Base-by-base conservation (phyloP, 1,140 invertebrate species). In the Anastrepha ludens region DNA sequence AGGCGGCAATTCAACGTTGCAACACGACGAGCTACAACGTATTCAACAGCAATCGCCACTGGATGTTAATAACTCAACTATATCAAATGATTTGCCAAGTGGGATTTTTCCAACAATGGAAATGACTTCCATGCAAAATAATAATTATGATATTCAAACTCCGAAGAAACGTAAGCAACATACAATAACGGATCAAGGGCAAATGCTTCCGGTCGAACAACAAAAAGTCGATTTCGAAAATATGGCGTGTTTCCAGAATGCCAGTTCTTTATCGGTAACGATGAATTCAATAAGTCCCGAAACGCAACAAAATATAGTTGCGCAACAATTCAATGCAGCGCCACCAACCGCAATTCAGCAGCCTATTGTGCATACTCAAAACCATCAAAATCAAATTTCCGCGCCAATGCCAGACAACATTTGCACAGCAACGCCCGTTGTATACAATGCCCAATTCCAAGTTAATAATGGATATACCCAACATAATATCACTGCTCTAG, bases 1-100 rank as follows among this genome's bases (percentile, higher is more conserved):
- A 65, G 89, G 88, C 29, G 0, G 41, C 88, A 88, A 78, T 20
- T 87, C 85, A 88, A 89, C 87, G 87, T 88, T 86, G 6, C 59
- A 55, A 67, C 58, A 47, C 8, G 86, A 87, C 17, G 50, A 74
- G 11, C 88, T 89, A 60, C 88, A 90, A 47, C 86, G 58, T 7
- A 4, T 64, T 59, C 87, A 89, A 11, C 70, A 87, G 7, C 59
- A 81, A 67, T 87, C 86, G 44, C n/a, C 59, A 29, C 41, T 41
- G 74, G 47, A 81, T 50, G 17, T 41, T 20, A 55, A 60, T 47
- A 67, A 60, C 17, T 6, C 86, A 15, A n/a, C 64, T 44, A 59
- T 50, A 87, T 39, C 64, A 47, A 67, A 41, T 3, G 15, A 60
- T 39, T 62, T 62, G 41, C 13, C n/a, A 55, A 81, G 74, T 81